Conservation (phyloP, 2,113 vertebrate species). For the Mandrillus leucophaeus region DNA sequence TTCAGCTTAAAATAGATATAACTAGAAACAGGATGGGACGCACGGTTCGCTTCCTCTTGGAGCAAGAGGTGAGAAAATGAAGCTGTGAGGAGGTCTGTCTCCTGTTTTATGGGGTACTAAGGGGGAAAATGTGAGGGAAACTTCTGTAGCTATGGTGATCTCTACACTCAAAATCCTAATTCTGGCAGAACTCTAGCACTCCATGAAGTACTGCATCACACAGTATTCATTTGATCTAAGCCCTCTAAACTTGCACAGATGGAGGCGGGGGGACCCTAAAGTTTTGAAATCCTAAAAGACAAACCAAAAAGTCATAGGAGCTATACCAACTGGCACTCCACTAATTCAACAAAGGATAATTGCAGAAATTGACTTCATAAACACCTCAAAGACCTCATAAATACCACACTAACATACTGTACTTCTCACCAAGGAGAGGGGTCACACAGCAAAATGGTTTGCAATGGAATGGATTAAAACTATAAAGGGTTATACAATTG, state of each 20-base stretch:
- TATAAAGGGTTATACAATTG: neutral
- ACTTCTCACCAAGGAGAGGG: neutral
- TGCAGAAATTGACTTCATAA: neutral
- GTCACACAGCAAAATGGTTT: conserved; percentile 38
- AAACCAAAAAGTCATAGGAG: neutral
- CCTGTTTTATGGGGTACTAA: neutral
- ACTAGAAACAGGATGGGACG: neutral
- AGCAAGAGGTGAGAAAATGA: conserved; percentile 18
- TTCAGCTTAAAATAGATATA: conserved; percentile 26
- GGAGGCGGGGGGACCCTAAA: neutral
- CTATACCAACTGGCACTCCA: neutral
- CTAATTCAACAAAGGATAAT: conserved; percentile 59
- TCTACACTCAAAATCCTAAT: neutral
- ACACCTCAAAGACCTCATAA: neutral
- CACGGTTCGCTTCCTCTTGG: neutral
- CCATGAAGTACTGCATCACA: neutral
- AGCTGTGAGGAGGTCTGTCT: neutral
- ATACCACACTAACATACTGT: conserved; percentile 24
- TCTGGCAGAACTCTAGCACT: neutral
- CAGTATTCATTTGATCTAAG: neutral
- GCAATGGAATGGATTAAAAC: neutral
- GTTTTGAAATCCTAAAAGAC: conserved; percentile 37
- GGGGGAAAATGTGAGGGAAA: neutral
- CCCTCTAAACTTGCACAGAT: conserved; percentile 34
- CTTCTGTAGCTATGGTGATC: neutral